phyloP scores from a whole-genome alignment of 2,888 invertebrate species.

The Hyalella azteca region DNA sequence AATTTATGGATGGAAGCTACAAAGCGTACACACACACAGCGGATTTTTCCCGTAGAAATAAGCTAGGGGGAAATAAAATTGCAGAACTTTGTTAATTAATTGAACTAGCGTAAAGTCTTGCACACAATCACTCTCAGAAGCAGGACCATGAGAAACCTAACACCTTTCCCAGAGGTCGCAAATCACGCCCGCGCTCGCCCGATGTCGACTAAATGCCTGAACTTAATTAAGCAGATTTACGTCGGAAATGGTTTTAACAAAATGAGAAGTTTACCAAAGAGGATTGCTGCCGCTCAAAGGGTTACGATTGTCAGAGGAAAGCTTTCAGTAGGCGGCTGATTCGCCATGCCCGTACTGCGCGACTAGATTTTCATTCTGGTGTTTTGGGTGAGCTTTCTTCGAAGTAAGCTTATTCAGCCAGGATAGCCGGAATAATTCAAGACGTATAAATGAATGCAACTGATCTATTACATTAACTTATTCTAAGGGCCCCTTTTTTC shows the following conservation, averaged over 20 bases:
- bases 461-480: no score
- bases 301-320: not conserved
- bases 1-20: constrained; percentile 34
- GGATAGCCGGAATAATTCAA: no score
- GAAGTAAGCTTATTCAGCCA: no score
- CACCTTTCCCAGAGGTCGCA: not conserved
- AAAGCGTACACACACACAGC: not conserved
- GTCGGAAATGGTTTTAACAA: constrained; percentile 26
- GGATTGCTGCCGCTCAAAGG: constrained; percentile 26
- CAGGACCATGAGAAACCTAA: constrained; percentile 21
- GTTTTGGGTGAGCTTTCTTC: no score
- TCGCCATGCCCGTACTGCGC: no score
- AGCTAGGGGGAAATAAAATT: not conserved
- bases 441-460: no score
- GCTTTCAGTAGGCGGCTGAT: no score
- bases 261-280: constrained; percentile 36
- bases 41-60: constrained; percentile 28
- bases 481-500: no score
- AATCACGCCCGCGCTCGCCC: not conserved
- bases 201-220: constrained; percentile 2
- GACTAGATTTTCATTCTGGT: no score
- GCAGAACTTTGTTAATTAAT: constrained; percentile 25
- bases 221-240: constrained; percentile 34
- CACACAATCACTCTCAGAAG: constrained; percentile 8
- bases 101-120: constrained; percentile 3